Percentiles rank a stretch among this genome's conserved stretches.
Evolutionary conservation across 2,113 vertebrate species (phyloP).

Genomic region (Natator depressus): DNA sequence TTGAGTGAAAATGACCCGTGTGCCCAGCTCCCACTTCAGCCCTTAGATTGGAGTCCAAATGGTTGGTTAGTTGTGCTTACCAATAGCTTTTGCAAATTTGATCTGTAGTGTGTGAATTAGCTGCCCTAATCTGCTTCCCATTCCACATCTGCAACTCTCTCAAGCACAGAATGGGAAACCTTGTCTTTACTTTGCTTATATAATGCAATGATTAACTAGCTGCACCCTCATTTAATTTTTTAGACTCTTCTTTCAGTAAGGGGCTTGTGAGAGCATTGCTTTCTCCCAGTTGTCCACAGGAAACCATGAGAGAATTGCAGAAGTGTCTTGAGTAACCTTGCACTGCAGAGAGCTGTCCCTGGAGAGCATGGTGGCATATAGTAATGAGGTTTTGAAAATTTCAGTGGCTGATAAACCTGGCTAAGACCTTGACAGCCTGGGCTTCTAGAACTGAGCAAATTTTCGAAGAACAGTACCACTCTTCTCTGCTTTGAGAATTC

Average conservation of each 20-base stretch:
- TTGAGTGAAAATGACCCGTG: not conserved
- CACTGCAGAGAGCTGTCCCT: not conserved
- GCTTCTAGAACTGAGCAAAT: not conserved
- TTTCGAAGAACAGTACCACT: not conserved
- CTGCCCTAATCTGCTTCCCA: not conserved
- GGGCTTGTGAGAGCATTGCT: not conserved
- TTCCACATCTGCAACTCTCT: not conserved
- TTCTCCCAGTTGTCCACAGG: not conserved
- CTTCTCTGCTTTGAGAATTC: not conserved
- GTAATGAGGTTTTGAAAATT: not conserved
- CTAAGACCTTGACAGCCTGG: not conserved
- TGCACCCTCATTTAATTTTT: not conserved
- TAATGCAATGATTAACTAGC: not conserved
- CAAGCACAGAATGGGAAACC: not conserved
- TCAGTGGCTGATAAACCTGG: not conserved
- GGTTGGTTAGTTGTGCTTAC: not conserved
- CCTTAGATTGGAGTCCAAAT: not conserved
- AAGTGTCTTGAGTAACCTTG: not conserved
- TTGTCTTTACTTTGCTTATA: not conserved
- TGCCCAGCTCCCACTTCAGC: not conserved
- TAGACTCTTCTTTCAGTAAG: not conserved
- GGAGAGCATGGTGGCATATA: not conserved
- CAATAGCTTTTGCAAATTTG: not conserved
- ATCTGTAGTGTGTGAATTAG: not conserved
- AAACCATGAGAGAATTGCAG: not conserved